Percentiles rank a stretch among this genome's conserved stretches.
These are phyloP conservation scores for Steinernema hermaphroditum DNA, from an alignment of 2,888 invertebrate genomes.

Conservation along the genomic window DNA sequence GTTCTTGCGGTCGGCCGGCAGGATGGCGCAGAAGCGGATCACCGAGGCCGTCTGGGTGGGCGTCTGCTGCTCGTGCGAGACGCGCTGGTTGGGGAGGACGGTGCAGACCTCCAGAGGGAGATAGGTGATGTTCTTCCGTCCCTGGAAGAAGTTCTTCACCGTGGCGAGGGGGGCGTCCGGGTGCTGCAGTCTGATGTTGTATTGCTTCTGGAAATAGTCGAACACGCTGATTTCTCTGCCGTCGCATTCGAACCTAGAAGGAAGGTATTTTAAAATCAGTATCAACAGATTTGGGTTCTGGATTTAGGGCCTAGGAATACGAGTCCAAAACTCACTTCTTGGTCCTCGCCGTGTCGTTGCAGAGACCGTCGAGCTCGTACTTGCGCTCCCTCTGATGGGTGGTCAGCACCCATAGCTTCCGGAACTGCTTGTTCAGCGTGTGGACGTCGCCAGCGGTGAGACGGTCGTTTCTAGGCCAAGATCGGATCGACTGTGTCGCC, in stretches of 20 bases:
- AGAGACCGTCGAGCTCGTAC: conserved; percentile 8
- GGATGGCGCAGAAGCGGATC: conserved; percentile 41
- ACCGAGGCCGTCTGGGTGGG: conserved; percentile 28
- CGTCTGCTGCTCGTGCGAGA: conserved; percentile 30
- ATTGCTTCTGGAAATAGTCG: conserved; percentile 39
- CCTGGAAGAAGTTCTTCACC: conserved; percentile 17
- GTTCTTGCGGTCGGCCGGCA: conserved; percentile 35
- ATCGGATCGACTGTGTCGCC: neutral
- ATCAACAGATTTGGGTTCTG: too few species aligned
- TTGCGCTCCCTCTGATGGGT: neutral
- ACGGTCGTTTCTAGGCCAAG: conserved; percentile 9
- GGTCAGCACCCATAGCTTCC: conserved; percentile 18
- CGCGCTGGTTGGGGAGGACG: conserved; percentile 33
- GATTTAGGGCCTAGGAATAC: too few species aligned
- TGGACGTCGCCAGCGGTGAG: neutral
- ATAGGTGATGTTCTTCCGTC: neutral
- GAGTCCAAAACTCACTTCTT: neutral
- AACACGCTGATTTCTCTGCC: conserved; percentile 24
- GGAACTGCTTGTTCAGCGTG: conserved; percentile 17
- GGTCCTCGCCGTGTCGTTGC: neutral
- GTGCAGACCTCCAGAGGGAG: conserved; percentile 34
- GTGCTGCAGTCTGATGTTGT: conserved; percentile 38
- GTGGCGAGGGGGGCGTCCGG: conserved; percentile 32
- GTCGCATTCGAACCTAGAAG: conserved; percentile 24
- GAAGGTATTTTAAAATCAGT: neutral